These are phyloP conservation scores for Drosophila leonis DNA, from an alignment of 2,888 invertebrate genomes.

Conservation along the genomic window DNA sequence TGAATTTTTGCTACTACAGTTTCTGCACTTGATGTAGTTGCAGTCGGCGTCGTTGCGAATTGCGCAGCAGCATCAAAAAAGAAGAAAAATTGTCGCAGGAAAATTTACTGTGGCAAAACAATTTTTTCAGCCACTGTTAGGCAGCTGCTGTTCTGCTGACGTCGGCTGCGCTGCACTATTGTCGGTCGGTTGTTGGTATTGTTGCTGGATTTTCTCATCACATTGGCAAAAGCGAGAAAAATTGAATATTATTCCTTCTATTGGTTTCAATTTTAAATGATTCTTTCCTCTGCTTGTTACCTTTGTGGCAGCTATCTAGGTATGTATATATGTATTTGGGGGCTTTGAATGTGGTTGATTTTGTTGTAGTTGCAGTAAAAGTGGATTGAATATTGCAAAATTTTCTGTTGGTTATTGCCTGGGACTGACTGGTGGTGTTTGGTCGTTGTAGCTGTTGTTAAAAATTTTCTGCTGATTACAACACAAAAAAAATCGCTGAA, in stretches of 20 bases:
- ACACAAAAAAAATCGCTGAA: conserved; percentile 87
- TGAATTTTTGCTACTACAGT: conserved; percentile 59
- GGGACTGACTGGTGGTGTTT: conserved; percentile 67
- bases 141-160: conserved; percentile 51
- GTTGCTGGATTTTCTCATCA: conserved; percentile 65
- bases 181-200: conserved; percentile 59
- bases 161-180: conserved; percentile 43
- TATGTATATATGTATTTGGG: conserved; percentile 16
- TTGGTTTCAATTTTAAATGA: conserved; percentile 29
- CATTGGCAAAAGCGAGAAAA: conserved; percentile 58
- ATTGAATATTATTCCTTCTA: conserved; percentile 48
- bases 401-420: conserved; percentile 60
- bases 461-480: conserved; percentile 77
- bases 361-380: conserved; percentile 50
- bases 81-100: conserved; percentile 30
- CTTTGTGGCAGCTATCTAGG: conserved; percentile 45
- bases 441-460: conserved; percentile 72
- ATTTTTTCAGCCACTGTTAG: conserved; percentile 42
- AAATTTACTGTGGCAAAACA: conserved; percentile 50
- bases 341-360: conserved; percentile 44
- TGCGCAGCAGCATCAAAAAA: conserved; percentile 55
- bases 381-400: conserved; percentile 60
- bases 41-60: conserved; percentile 52
- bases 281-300: conserved; percentile 51
- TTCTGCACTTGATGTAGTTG: conserved; percentile 45